phyloP scores from a whole-genome alignment of 1,140 invertebrate genomes.

The Cotesia vestalis region DNA sequence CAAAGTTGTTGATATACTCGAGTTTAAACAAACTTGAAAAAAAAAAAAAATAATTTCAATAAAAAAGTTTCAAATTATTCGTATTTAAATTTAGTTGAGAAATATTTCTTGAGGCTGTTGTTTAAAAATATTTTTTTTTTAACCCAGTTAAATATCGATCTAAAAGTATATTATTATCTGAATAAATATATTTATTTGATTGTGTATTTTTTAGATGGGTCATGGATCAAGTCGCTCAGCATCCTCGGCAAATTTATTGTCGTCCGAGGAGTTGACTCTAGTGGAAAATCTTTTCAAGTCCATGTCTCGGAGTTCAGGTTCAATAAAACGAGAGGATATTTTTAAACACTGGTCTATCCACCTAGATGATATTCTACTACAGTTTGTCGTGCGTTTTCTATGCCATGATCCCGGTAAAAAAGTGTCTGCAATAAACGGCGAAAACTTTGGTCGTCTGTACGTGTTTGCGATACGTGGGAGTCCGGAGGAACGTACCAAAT shows the following conservation, averaged over 20 bases:
- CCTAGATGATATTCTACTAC: conserved; percentile 58
- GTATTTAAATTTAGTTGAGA: no score
- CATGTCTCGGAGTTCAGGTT: conserved; percentile 64
- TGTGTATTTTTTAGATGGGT: conserved; percentile 55
- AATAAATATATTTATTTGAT: conserved; percentile 18
- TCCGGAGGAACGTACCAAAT: conserved; percentile 56
- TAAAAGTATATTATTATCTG: neutral
- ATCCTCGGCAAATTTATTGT: conserved; percentile 59
- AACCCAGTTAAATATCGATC: no score
- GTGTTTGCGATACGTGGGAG: conserved; percentile 60
- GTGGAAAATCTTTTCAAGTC: conserved; percentile 64
- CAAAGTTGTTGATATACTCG: no score
- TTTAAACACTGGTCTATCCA: conserved; percentile 64
- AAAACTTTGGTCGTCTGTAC: conserved; percentile 61
- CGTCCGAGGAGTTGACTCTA: conserved; percentile 58
- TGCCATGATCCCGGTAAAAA: conserved; percentile 62
- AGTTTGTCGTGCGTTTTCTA: conserved; percentile 60
- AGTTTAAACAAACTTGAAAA: no score
- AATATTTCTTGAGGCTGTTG: no score
- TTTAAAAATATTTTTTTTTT: no score
- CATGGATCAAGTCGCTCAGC: conserved; percentile 62
- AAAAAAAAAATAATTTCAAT: no score
- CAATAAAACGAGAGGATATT: conserved; percentile 64
- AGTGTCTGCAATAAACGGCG: conserved; percentile 59
- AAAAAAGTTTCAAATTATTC: no score